These are phyloP conservation scores for Hydrophis major DNA, from an alignment of 2,797 vertebrate species.

Conservation along the genomic window DNA sequence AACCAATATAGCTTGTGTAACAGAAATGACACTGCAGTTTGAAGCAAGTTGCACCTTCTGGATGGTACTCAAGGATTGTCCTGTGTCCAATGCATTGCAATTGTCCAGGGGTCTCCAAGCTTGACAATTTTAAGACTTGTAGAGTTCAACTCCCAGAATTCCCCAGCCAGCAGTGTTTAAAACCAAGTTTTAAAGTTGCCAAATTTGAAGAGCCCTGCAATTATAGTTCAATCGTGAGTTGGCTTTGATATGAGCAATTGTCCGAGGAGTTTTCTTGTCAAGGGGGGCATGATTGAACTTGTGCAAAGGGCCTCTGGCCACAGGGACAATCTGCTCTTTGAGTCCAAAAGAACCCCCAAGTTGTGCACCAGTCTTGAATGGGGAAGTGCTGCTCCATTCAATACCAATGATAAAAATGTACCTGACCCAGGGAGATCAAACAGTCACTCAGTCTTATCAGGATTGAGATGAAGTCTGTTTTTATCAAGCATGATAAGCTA, in stretches of 20 bases:
- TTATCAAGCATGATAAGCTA: not conserved
- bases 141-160: not conserved
- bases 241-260: not conserved
- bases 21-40: not conserved
- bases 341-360: not conserved
- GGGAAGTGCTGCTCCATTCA: not conserved
- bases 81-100: not conserved
- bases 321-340: not conserved
- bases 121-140: not conserved
- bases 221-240: not conserved
- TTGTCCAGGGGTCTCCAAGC: not conserved
- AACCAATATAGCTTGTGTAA: not conserved
- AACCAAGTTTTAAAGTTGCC: not conserved
- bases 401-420: not conserved
- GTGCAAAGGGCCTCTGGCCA: not conserved
- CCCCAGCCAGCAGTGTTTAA: not conserved
- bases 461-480: not conserved
- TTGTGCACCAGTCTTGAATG: not conserved
- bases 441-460: not conserved
- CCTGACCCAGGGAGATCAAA: not conserved
- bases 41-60: not conserved
- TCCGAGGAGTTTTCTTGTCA: not conserved
- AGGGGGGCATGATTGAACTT: not conserved
- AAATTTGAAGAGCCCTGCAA: not conserved
- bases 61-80: not conserved